phyloP scores from a whole-genome alignment of 2,888 invertebrate genomes.

The Syrphus vitripennis region DNA sequence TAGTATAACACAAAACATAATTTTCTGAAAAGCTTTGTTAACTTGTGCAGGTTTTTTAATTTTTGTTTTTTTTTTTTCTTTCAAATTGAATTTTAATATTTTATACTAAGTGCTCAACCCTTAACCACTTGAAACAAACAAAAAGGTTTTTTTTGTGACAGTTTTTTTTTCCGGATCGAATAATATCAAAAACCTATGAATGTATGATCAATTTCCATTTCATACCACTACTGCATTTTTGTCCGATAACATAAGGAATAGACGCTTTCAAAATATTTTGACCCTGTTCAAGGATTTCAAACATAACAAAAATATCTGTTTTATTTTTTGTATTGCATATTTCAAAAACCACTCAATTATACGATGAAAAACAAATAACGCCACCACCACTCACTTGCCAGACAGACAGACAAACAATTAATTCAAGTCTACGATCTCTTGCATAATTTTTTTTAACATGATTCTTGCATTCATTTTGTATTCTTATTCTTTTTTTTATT shows the following conservation, averaged over 20 bases:
- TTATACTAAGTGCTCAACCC: no score
- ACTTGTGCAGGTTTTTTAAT: no score
- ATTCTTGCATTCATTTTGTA: not conserved
- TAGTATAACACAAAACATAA: no score
- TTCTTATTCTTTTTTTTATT: not conserved
- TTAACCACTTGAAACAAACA: no score
- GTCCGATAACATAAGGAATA: not conserved
- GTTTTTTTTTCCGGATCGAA: no score
- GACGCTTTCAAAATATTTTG: not conserved
- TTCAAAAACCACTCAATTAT: not conserved
- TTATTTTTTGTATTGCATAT: not conserved
- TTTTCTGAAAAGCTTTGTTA: no score
- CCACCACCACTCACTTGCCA: constrained; percentile 13
- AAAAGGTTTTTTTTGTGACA: no score
- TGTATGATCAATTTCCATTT: no score
- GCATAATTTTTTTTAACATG: constrained; percentile 1
- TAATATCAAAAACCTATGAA: no score
- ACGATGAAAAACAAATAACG: not conserved
- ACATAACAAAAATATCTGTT: not conserved
- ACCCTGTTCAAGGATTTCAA: not conserved
- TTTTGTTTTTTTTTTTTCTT: no score
- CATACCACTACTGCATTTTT: not conserved
- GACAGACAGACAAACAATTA: constrained; percentile 21
- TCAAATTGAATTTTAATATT: no score
- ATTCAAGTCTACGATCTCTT: constrained; percentile 14